These are phyloP conservation scores for Acyrthosiphon pisum DNA, from an alignment of 1,140 invertebrate species.

Conservation along the genomic window DNA sequence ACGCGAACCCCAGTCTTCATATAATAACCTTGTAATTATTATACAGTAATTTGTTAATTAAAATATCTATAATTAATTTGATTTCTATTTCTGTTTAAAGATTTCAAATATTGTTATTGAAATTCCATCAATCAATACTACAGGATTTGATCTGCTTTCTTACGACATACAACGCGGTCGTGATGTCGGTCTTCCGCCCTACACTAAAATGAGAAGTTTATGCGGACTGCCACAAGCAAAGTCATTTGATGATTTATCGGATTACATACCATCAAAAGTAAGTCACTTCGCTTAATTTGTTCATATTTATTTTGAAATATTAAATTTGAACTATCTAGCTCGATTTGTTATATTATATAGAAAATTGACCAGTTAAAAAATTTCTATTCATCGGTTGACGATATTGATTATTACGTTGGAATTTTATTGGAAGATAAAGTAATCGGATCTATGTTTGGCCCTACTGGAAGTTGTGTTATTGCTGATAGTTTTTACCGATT, in stretches of 20 bases:
- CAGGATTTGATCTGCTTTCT: constrained; percentile 84
- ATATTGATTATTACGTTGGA: constrained; percentile 84
- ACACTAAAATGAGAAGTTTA: constrained; percentile 77
- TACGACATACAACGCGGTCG: constrained; percentile 87
- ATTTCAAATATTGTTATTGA: constrained; percentile 63
- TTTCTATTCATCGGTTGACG: constrained; percentile 72
- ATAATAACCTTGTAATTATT: background rate
- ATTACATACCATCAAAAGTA: constrained; percentile 58
- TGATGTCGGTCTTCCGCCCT: constrained; percentile 85
- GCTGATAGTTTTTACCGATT: constrained; percentile 81
- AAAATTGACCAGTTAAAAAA: constrained; percentile 64
- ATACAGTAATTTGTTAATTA: background rate
- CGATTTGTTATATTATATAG: constrained; percentile 60
- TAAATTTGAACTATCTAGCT: background rate
- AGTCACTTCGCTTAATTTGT: background rate
- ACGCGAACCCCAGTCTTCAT: background rate
- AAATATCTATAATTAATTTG: background rate
- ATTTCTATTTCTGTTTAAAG: constrained; percentile 54
- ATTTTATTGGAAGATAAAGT: constrained; percentile 75
- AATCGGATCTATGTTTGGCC: constrained; percentile 77
- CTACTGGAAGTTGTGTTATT: constrained; percentile 84
- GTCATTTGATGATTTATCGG: constrained; percentile 63
- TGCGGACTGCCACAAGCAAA: constrained; percentile 77
- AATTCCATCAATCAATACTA: constrained; percentile 70
- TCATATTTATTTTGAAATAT: background rate